phyloP scores from a whole-genome alignment of 2,113 vertebrate genomes.

The Cichladusa arquata region DNA sequence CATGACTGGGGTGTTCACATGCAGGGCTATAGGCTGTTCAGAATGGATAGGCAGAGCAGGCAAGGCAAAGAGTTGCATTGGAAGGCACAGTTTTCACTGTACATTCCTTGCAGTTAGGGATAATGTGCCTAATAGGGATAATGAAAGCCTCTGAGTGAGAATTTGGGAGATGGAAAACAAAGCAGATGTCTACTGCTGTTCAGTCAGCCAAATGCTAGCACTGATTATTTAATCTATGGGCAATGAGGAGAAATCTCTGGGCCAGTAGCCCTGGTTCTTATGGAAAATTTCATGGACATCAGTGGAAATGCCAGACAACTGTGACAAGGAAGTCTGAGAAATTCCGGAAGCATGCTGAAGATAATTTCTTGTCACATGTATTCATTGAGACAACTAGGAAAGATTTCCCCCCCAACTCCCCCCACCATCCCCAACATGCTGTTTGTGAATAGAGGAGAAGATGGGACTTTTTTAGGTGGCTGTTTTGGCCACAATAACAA shows the following conservation, averaged over 20 bases:
- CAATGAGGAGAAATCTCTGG: neutral
- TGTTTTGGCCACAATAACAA: neutral
- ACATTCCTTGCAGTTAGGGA: neutral
- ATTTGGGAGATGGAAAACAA: neutral
- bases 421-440: no score
- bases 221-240: neutral
- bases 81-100: neutral
- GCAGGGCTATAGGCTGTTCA: neutral
- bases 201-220: neutral
- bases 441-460: neutral
- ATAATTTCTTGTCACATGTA: neutral
- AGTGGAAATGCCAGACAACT: neutral
- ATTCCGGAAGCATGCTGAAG: neutral
- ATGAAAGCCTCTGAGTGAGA: neutral
- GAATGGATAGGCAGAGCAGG: neutral
- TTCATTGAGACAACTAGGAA: neutral
- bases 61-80: neutral
- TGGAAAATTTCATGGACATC: neutral
- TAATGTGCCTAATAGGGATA: neutral
- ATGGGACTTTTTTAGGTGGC: neutral
- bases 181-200: neutral
- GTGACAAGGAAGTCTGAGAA: neutral
- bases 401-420: fast-evolving
- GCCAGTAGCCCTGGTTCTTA: neutral
- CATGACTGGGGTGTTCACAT: neutral